phyloP scores from a whole-genome alignment of 2,797 vertebrate species.

The Tinamus major region DNA sequence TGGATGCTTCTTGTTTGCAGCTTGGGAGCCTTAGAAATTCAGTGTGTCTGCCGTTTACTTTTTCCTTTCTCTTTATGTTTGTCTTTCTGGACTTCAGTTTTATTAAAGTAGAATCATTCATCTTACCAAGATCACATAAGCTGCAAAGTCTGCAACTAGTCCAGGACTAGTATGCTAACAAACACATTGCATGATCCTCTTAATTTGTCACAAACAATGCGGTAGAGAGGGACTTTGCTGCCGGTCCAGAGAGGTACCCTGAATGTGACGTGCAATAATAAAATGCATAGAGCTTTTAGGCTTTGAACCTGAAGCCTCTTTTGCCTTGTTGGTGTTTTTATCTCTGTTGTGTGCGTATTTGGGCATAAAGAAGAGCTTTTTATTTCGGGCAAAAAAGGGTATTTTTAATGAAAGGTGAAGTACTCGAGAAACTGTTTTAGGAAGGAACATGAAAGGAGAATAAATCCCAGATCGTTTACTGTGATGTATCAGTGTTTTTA shows the following conservation, averaged over 20 bases:
- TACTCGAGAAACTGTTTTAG: background rate
- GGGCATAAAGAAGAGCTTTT: background rate
- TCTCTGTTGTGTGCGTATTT: background rate
- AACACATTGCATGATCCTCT: background rate
- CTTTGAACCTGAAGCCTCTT: background rate
- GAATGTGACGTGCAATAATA: background rate
- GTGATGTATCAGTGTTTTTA: background rate
- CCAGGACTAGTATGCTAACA: background rate
- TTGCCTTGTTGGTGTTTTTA: background rate
- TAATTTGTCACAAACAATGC: background rate
- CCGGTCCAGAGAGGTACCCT: background rate
- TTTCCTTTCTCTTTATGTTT: background rate
- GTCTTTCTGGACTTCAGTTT: background rate
- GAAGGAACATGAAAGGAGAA: background rate
- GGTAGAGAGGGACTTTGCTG: background rate
- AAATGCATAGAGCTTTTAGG: background rate
- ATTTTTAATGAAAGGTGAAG: background rate
- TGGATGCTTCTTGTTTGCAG: background rate
- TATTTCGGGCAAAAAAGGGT: background rate
- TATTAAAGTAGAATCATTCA: background rate
- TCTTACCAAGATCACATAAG: background rate
- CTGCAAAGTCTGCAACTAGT: background rate
- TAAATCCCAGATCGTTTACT: background rate
- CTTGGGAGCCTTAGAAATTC: background rate
- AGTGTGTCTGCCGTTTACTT: too few species aligned